phyloP scores from a whole-genome alignment of 2,888 invertebrate species.

The Latrodectus elegans region DNA sequence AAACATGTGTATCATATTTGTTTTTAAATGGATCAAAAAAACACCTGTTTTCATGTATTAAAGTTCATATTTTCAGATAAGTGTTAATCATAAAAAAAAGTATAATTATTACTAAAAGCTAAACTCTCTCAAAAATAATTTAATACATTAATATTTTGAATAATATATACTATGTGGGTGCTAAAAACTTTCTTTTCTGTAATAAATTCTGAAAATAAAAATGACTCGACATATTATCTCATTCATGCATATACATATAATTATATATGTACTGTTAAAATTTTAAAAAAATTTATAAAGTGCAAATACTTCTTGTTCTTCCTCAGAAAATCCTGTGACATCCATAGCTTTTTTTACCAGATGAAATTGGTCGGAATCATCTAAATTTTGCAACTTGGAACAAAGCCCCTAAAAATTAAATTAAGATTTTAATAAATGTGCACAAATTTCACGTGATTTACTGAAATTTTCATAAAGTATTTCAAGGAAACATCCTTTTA shows the following conservation, averaged over 20 bases:
- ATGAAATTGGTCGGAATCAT: conserved; percentile 83
- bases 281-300: neutral
- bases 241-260: neutral
- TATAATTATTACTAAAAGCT: too few species aligned
- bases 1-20: too few species aligned
- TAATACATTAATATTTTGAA: neutral
- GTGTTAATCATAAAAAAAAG: too few species aligned
- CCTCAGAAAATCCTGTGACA: conserved; percentile 83
- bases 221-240: neutral
- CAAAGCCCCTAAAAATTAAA: conserved; percentile 73
- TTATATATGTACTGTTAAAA: neutral
- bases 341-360: conserved; percentile 84
- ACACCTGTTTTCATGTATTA: too few species aligned
- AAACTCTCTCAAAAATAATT: neutral
- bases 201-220: neutral
- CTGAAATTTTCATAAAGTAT: conserved; percentile 1
- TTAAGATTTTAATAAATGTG: neutral
- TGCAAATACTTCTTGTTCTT: conserved; percentile 81
- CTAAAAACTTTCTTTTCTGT: neutral
- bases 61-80: too few species aligned
- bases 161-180: neutral
- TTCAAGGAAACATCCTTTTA: neutral
- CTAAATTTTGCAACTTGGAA: conserved; percentile 72
- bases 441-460: neutral
- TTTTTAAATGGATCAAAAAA: too few species aligned